Conservation (phyloP, 1,140 invertebrate genomes). For the Popillia japonica region DNA sequence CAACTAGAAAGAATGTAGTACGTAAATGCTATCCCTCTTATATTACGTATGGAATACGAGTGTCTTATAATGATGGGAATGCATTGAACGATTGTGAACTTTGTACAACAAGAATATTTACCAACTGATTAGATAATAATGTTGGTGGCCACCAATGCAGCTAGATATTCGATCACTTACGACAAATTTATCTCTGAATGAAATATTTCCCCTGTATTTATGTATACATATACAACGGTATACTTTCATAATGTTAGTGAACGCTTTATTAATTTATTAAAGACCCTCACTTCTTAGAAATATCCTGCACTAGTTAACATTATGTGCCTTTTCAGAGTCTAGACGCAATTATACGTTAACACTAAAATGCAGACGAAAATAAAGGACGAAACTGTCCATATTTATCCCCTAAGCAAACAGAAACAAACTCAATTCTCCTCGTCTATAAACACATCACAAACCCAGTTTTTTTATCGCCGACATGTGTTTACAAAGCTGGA, state of each 20-base stretch:
- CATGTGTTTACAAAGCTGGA: background rate
- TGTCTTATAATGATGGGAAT: background rate
- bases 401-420: background rate
- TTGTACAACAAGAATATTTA: background rate
- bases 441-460: constrained; percentile 2
- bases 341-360: constrained; percentile 11
- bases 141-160: background rate
- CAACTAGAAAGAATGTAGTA: background rate
- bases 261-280: background rate
- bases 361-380: background rate
- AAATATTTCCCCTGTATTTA: background rate
- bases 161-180: background rate
- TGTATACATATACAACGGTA: background rate
- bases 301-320: background rate
- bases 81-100: background rate
- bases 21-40: background rate
- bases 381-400: background rate
- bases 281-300: background rate
- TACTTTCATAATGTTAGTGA: background rate
- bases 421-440: constrained; percentile 13
- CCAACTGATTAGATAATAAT: background rate
- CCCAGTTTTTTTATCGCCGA: constrained; percentile 11
- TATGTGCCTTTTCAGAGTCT: background rate
- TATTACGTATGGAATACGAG: background rate
- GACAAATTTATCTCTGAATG: background rate